Conservation (phyloP, 2,888 invertebrate genomes). For the Pimpla rufipes region DNA sequence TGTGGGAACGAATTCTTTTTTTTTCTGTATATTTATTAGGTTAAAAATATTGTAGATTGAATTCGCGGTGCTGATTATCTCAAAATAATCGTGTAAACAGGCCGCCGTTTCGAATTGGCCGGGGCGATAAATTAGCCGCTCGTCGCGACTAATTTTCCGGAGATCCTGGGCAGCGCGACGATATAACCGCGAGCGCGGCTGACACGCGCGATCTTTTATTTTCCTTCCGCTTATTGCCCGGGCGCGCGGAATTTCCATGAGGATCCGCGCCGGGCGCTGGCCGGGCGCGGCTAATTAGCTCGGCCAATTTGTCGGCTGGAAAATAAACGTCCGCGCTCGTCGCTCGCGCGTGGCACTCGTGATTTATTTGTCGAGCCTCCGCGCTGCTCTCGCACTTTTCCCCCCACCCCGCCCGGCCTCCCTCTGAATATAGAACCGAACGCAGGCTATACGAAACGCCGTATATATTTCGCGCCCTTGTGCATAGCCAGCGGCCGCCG, state of each 20-base stretch:
- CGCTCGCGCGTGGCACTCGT: conserved; percentile 60
- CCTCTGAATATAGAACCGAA: conserved; percentile 3
- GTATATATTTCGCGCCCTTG: not conserved
- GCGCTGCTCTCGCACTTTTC: conserved; percentile 13
- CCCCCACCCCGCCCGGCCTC: not conserved
- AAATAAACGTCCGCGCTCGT: conserved; percentile 80
- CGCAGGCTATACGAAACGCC: not conserved
- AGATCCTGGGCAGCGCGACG: too few relatives aligned
- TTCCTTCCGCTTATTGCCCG: too few relatives aligned
- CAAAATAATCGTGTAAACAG: too few relatives aligned
- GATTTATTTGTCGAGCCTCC: conserved; percentile 68
- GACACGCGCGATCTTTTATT: too few relatives aligned
- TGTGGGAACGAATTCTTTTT: too few relatives aligned
- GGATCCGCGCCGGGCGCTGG: conserved; percentile 77
- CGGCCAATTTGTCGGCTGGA: conserved; percentile 82
- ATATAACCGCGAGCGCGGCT: too few relatives aligned
- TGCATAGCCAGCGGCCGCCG: conserved; percentile 27
- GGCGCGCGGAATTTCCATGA: conserved; percentile 48
- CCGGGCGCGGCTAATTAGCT: conserved; percentile 81
- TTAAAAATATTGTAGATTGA: too few relatives aligned
- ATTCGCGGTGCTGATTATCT: too few relatives aligned
- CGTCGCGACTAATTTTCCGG: too few relatives aligned
- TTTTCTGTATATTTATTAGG: too few relatives aligned
- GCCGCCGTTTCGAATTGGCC: too few relatives aligned
- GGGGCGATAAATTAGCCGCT: too few relatives aligned